Evolutionary conservation across 92 coral and sea anemone genomes (phyloP).

Genomic region (Isaurus tuberculatus): DNA sequence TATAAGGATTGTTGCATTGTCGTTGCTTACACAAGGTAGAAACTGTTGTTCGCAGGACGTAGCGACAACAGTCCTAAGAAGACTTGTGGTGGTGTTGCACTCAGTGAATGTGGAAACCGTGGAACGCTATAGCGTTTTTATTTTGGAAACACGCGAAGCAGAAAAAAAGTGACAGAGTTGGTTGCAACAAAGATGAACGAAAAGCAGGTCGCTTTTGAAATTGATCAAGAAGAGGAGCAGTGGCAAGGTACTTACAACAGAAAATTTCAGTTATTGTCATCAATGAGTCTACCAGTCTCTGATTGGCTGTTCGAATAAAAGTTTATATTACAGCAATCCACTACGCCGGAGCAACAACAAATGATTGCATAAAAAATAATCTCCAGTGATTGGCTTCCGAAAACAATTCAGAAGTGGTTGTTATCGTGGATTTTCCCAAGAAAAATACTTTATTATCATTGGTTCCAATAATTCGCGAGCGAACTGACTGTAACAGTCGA

Average conservation of each 20-base stretch:
- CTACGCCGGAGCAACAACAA: too few species aligned
- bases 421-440: too few species aligned
- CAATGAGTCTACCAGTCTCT: too few species aligned
- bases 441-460: too few species aligned
- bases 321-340: too few species aligned
- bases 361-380: too few species aligned
- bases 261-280: not conserved
- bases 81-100: not conserved
- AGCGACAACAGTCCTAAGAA: not conserved
- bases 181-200: not conserved
- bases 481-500: too few species aligned
- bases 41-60: not conserved
- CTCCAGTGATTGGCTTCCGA: too few species aligned
- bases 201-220: not conserved
- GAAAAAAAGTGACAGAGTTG: not conserved
- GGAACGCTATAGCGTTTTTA: not conserved
- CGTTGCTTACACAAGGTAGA: not conserved
- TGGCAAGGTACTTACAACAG: not conserved
- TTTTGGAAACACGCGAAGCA: not conserved
- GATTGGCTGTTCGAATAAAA: too few species aligned
- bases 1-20: not conserved
- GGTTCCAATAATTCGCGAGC: too few species aligned
- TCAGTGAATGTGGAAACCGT: not conserved
- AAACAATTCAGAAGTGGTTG: too few species aligned
- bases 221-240: not conserved